Evolutionary conservation across 2,888 invertebrate genomes (phyloP).

Genomic region (Plemyria rubiginata): DNA sequence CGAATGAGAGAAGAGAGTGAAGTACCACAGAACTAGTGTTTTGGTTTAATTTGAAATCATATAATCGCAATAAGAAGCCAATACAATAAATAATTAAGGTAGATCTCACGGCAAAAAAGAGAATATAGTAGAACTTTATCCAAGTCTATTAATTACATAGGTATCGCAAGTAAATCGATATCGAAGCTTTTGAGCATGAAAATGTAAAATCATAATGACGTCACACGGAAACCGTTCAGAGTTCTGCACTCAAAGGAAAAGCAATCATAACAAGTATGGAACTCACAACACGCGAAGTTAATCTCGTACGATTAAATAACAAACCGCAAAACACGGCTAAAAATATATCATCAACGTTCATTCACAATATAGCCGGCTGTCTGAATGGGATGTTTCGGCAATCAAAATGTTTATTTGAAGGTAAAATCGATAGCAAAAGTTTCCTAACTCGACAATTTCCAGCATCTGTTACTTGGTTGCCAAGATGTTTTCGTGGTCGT

Average conservation of each 20-base stretch:
- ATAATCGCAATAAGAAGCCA: constrained; percentile 4
- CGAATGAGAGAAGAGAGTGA: too few relatives aligned
- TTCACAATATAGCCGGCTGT: constrained; percentile 20
- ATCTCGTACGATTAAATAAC: constrained; percentile 30
- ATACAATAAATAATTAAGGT: constrained; percentile 20
- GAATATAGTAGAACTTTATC: constrained; percentile 5
- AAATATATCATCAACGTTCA: constrained; percentile 37
- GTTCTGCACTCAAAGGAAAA: constrained; percentile 23
- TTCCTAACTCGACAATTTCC: constrained; percentile 36
- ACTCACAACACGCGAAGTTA: constrained; percentile 35
- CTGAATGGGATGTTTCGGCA: constrained; percentile 26
- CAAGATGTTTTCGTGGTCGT: constrained; percentile 15
- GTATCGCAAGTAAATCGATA: background rate
- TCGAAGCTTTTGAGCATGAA: background rate
- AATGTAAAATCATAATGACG: constrained; percentile 13
- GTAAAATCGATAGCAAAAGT: constrained; percentile 42
- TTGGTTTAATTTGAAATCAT: too few relatives aligned
- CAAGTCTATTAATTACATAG: background rate
- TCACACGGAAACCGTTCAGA: constrained; percentile 22
- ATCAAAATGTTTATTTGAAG: constrained; percentile 29
- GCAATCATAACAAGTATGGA: constrained; percentile 24
- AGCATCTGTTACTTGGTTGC: constrained; percentile 31
- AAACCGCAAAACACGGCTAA: constrained; percentile 34
- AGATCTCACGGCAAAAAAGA: constrained; percentile 18
- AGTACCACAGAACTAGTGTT: too few relatives aligned